Base-by-base conservation (phyloP, 2,888 invertebrate genomes). In the Nemotelus pantherinus region DNA sequence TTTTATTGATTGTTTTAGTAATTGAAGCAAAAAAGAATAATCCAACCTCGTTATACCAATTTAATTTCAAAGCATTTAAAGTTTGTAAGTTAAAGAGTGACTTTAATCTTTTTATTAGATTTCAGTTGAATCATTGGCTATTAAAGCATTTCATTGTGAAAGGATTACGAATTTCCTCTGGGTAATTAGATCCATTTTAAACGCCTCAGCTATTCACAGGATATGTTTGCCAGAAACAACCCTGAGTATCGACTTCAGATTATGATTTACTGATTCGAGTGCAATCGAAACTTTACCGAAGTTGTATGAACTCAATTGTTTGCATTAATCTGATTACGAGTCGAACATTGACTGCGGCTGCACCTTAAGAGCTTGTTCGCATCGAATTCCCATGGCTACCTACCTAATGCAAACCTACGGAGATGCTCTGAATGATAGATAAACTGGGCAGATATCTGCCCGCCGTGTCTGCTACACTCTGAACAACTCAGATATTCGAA, bases 271-370 rank as follows among this genome's bases (percentile, higher is more conserved):
- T 41, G 68, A 43, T 53, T 41, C 53, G 39, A 68, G 68, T 55
- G 71, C 53, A 71, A 71, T 71, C 43, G 53, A 71, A 71, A 71
- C 55, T 71, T 71, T 71, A 39, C 55, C 43, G 43, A 55, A 71
- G 71, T 71, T 71, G 25, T 25, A 71, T 71, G 71, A 71, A 71
- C 43, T 53, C 71, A 55, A 71, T 71, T 71, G 53, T 71, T 71
- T 71, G 71, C 71, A 55, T 53, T 55, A 71, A 71, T 71, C 71
- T 53, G 71, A 71, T 71, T 71, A 71, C 71, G 43, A 71, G n/a
- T 71, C n/a, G 71, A 71, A 55, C 25, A 71, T 57, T 55, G 71
- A 41, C 55, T 55, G 71, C 71, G 57, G 47, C 45, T 71, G 25
- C 55, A 53, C 44, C 57, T 2, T 2, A 6, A 41, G 41, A 57